These are phyloP conservation scores for Diceros bicornis DNA, from an alignment of 2,797 vertebrate species.

Conservation along the genomic window DNA sequence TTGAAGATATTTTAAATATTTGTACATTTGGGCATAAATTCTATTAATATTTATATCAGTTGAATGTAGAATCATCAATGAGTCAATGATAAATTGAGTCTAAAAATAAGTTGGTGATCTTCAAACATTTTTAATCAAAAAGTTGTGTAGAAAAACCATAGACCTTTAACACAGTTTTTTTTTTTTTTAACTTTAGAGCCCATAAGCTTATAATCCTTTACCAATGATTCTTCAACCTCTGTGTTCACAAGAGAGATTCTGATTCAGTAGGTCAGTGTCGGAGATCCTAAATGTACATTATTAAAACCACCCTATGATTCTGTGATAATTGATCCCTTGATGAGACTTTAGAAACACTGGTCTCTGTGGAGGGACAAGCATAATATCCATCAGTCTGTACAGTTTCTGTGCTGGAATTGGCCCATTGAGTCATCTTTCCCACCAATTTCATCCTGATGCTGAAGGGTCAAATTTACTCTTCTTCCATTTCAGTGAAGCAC, in stretches of 20 bases:
- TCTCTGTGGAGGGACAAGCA: background rate
- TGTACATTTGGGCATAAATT: background rate
- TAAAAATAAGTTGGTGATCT: conserved; percentile 45
- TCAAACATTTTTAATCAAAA: conserved; percentile 54
- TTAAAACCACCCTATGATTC: background rate
- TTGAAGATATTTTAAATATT: conserved; percentile 16
- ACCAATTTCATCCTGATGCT: background rate
- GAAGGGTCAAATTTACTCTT: background rate
- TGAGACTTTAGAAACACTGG: background rate
- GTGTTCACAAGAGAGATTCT: conserved; percentile 18
- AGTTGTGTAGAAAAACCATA: background rate
- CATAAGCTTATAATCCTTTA: background rate
- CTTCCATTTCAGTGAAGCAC: background rate
- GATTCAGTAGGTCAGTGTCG: background rate
- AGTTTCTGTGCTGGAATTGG: background rate
- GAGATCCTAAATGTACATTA: background rate
- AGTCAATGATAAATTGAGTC: background rate
- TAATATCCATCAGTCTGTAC: background rate
- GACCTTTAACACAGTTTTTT: background rate
- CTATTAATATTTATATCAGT: background rate
- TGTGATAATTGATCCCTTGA: background rate
- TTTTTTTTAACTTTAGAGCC: background rate
- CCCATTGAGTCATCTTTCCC: background rate
- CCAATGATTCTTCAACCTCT: background rate
- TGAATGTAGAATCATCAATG: conserved; percentile 16